Evolutionary conservation across 2,888 invertebrate species (phyloP).

Genomic region (Xylota segnis): DNA sequence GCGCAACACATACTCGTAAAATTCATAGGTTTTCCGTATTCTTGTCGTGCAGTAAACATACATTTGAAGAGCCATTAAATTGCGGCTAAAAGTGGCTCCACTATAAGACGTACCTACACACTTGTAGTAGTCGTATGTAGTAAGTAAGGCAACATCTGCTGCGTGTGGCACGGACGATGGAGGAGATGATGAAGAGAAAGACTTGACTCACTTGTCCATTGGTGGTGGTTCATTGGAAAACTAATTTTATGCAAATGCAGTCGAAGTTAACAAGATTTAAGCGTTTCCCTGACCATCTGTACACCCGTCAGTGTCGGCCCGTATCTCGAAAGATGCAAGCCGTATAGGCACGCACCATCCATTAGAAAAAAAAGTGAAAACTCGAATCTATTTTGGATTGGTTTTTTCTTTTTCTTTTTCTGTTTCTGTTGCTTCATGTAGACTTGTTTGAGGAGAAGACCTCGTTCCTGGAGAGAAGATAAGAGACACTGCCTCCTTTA

Average conservation of each 20-base stretch:
- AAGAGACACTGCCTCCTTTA: constrained; percentile 5
- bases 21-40: constrained; percentile 11
- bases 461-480: constrained; percentile 15
- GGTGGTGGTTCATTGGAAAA: constrained; percentile 29
- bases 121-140: neutral
- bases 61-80: constrained; percentile 55
- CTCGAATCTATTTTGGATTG: constrained; percentile 10
- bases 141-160: constrained; percentile 37
- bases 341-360: constrained; percentile 1
- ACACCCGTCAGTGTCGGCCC: neutral
- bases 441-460: neutral
- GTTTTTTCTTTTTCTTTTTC: constrained; percentile 15
- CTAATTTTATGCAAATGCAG: constrained; percentile 54
- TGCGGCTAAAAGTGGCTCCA: constrained; percentile 43
- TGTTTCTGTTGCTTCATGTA: constrained; percentile 7
- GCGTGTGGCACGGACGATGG: neutral
- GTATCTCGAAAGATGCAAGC: neutral
- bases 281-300: neutral
- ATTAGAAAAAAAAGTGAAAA: constrained; percentile 53
- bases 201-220: constrained; percentile 12
- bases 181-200: constrained; percentile 6
- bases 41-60: constrained; percentile 54
- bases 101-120: no score
- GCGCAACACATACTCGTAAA: constrained; percentile 44
- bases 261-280: constrained; percentile 34